Evolutionary conservation across 1,140 invertebrate species (phyloP), one percentile per base, ranked within the genome.

Genomic region (Epicauta chinensis): DNA sequence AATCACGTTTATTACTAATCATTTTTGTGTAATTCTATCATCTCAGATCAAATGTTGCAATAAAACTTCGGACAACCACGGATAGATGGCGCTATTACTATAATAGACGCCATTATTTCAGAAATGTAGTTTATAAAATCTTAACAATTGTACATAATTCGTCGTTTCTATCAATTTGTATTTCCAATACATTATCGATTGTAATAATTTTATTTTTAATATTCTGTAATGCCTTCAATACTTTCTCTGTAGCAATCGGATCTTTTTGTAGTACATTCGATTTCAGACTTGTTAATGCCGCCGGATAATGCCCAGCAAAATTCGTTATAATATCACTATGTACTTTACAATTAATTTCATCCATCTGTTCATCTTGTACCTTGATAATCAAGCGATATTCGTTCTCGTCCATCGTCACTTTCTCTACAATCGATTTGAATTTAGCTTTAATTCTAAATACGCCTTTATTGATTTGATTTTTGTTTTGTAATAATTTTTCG

Each of bases 391-490:
- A 39, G 23, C 47, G 35, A 51, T 56, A 62, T 31, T 48, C 47
- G 10, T 55, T 39, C 4, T 55, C 43, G 32, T 40, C 34, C 9
- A 61, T 29, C 3, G 51, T 56, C 38, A 68, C 35, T 47, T 66
- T 67, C 35, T 65, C 49, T 11, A 53, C 23, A 29, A 66, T 50
- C 1, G 34, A 39, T 49, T 58, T 59, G 50, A 66, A 68, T 53
- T 65, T 64, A 2, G 52, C 65, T 48, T 46, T 59, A 17, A 66
- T 58, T 51, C 56, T 66, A 44, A 60, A 67, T 15, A 15, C 42
- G 13, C 51, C 51, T 7, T n/a, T 32, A 10, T 9, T 53, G 0
- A 39, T 51, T 23, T 44, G 48, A 3, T 39, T 13, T 14, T 16
- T 42, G 7, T 44, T 41, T 29, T 51, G 10, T 30, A 51, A 12